These are phyloP conservation scores for Trididemnum miniatum DNA, from an alignment of 23 tunicate species.

Conservation along the genomic window DNA sequence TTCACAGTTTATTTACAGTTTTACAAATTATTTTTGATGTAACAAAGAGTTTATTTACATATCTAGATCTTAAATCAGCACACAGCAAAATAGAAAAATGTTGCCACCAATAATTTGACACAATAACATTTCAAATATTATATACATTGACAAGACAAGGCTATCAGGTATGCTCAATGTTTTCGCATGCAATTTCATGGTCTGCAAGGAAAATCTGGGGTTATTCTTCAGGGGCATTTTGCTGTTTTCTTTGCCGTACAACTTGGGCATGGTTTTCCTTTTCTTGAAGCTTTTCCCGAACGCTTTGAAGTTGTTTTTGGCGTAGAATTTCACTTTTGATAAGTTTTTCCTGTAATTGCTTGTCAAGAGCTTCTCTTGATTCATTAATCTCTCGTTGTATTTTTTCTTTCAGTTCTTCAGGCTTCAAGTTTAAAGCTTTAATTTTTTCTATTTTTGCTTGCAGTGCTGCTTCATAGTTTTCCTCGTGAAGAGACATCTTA, in stretches of 20 bases:
- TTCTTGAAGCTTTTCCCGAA: constrained; percentile 56
- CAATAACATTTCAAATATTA: no score
- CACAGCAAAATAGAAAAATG: no score
- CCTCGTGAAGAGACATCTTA: constrained; percentile 71
- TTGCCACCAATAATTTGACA: no score
- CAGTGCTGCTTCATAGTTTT: constrained; percentile 54
- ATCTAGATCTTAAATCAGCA: no score
- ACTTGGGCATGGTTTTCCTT: constrained; percentile 83
- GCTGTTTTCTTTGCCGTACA: constrained; percentile 65
- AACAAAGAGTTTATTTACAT: no score
- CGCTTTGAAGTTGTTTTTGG: constrained; percentile 54
- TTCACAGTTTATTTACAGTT: no score
- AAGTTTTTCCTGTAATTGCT: constrained; percentile 54
- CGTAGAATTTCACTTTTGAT: constrained; percentile 57
- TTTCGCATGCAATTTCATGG: no score
- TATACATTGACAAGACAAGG: no score
- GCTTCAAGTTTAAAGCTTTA: constrained; percentile 67
- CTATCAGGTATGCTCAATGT: no score
- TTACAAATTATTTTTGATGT: no score
- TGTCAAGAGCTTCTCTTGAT: constrained; percentile 56
- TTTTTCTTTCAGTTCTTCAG: constrained; percentile 72
- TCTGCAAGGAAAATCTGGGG: no score
- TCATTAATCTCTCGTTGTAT: constrained; percentile 64
- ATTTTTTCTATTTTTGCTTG: constrained; percentile 63
- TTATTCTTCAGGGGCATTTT: not conserved